These are phyloP conservation scores for Phocides pigmalion DNA, from an alignment of 1,140 invertebrate genomes.

Conservation along the genomic window DNA sequence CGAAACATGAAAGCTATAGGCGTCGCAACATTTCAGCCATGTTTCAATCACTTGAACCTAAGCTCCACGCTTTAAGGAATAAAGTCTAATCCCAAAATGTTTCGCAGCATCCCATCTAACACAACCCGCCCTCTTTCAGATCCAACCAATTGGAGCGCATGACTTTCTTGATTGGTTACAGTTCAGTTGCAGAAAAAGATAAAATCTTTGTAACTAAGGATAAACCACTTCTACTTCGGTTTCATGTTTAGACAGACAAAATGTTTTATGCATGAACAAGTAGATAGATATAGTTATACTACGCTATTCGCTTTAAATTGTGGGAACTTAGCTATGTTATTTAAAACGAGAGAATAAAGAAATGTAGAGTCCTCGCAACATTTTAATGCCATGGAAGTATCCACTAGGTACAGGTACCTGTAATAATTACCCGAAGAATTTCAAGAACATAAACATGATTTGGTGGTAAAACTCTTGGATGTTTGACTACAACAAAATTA, in stretches of 20 bases:
- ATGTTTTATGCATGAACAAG: conserved; percentile 16
- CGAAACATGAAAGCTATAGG: conserved; percentile 56
- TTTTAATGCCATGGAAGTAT: not conserved
- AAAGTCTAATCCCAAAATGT: conserved; percentile 53
- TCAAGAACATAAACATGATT: no score
- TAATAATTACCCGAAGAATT: no score
- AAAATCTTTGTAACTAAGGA: conserved; percentile 52
- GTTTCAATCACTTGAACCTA: conserved; percentile 51
- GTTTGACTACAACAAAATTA: no score
- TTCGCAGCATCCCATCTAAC: conserved; percentile 59
- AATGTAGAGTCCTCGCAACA: not conserved
- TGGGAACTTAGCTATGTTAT: not conserved
- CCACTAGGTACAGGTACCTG: no score
- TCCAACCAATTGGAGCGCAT: conserved; percentile 52
- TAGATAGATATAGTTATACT: not conserved
- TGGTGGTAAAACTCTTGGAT: no score
- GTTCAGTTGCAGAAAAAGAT: conserved; percentile 51
- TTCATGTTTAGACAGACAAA: conserved; percentile 30
- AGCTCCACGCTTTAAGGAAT: conserved; percentile 51
- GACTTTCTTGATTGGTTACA: conserved; percentile 67
- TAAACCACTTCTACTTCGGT: conserved; percentile 56
- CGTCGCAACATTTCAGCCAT: conserved; percentile 54
- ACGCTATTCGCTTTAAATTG: not conserved
- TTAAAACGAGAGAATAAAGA: not conserved
- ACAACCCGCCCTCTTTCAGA: conserved; percentile 55